Percentiles rank a stretch among this genome's conserved stretches.
These are phyloP conservation scores for Rhinogobius similis DNA, from an alignment of 2,113 vertebrate species.

Conservation along the genomic window DNA sequence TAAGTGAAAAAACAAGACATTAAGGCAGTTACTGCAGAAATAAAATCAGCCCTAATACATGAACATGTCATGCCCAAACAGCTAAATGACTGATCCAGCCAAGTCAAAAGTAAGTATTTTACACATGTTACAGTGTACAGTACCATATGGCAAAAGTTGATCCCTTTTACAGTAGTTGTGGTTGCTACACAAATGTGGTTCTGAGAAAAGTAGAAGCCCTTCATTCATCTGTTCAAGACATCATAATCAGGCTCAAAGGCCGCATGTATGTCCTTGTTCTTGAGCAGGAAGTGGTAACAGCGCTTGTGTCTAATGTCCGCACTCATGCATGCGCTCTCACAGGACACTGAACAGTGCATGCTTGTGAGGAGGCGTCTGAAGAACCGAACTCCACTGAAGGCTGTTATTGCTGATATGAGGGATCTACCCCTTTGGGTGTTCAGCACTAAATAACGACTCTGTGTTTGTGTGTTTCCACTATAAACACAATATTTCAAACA, in stretches of 20 bases:
- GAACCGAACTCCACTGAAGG: constrained; percentile 22
- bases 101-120: background rate
- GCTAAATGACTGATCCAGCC: constrained; percentile 4
- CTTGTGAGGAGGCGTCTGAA: constrained; percentile 30
- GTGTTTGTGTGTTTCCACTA: constrained; percentile 21
- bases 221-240: constrained; percentile 49
- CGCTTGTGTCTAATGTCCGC: constrained; percentile 12
- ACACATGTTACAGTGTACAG: constrained; percentile 17
- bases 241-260: constrained; percentile 25
- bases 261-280: constrained; percentile 16
- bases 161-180: background rate
- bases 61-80: background rate
- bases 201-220: constrained; percentile 67
- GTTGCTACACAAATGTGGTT: constrained; percentile 31
- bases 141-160: constrained; percentile 22
- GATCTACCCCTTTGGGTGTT: constrained; percentile 38
- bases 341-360: constrained; percentile 46
- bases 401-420: constrained; percentile 75
- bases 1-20: constrained; percentile 30
- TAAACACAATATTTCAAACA: constrained; percentile 38
- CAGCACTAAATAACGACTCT: constrained; percentile 42
- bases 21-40: constrained; percentile 68
- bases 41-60: constrained; percentile 59
- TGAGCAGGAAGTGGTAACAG: constrained; percentile 16
- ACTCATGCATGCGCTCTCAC: constrained; percentile 1